These are phyloP conservation scores for Actenoides hombroni DNA, from an alignment of 2,113 vertebrate genomes.

Conservation along the genomic window DNA sequence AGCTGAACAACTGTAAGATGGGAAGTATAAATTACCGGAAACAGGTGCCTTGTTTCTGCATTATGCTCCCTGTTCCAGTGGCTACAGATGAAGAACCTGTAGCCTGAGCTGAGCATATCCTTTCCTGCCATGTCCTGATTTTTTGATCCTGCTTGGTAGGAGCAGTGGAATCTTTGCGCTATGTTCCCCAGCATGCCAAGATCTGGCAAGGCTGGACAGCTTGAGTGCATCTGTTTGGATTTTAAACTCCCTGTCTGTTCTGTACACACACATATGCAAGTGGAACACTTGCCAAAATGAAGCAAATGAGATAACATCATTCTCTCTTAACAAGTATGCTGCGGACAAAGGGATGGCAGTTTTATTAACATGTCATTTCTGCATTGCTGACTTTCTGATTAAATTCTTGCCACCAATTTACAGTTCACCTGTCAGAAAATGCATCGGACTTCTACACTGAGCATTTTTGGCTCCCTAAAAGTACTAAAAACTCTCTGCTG, in stretches of 20 bases:
- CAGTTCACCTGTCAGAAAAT: not conserved
- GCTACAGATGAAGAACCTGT: not conserved
- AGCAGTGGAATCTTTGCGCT: not conserved
- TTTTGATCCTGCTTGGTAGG: not conserved
- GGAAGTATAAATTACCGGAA: not conserved
- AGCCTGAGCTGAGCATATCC: not conserved
- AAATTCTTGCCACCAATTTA: not conserved
- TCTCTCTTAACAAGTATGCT: not conserved
- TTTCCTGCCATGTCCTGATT: not conserved
- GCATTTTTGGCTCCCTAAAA: not conserved
- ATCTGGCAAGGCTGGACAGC: not conserved
- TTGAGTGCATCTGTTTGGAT: not conserved
- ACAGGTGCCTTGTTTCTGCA: not conserved
- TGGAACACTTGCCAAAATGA: not conserved
- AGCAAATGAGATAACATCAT: not conserved
- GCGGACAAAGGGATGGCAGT: not conserved
- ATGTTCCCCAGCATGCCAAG: not conserved
- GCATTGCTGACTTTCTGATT: not conserved
- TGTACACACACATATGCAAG: not conserved
- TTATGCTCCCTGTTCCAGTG: not conserved
- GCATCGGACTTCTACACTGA: not conserved
- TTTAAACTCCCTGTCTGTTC: not conserved
- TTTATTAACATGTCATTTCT: not conserved
- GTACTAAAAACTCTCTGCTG: not conserved
- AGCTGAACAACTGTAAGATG: not conserved